Base-by-base conservation (phyloP, 1,140 invertebrate species). In the Thrips palmi region DNA sequence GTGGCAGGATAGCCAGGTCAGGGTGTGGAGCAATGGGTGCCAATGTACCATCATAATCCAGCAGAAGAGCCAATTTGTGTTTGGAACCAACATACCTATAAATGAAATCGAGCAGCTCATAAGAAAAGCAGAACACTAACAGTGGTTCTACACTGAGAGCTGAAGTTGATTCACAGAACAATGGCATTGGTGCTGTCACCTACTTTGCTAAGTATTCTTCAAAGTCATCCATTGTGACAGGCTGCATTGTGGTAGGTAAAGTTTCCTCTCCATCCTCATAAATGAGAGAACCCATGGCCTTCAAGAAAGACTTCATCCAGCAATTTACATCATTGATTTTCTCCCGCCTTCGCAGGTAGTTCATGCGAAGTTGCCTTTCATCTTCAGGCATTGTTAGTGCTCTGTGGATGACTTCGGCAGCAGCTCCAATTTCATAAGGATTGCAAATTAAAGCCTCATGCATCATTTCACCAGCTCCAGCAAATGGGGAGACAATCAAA, bases 11-110 rank as follows among this genome's bases (percentile, higher is more conserved):
- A 18, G 86, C 86, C 23, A 89, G 58, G 58, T 91, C 83, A 0
- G 84, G 86, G 60, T 88, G 84, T 0, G 81, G 78, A 0, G 83
- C 82, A 46, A 91, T 80, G 1, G 84, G 83, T 1, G 84, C 80
- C 40, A 89, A 53, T 0, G 86, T 91, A 14, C 85, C 86, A 50
- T 91, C 86, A 53, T 89, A 91, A 59, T 91, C 85, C 43, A 91
- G 56, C 2, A 89, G 58, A 2, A 91, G 58, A 0, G 82, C 83
- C 45, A 89, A 54, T 56, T 87, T 87, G 47, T 84, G 75, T 18
- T 77, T 76, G 42, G 81, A 74, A 38, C 82, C 82, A 46, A 88
- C 81, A 55, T 87, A 86, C 57, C 79, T 83, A 50, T 47, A 44
- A 25, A 55, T 43, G 33, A 46, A 53, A 18, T 46, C 48, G 19